Percentiles rank a stretch among this genome's conserved stretches.
phyloP scores from a whole-genome alignment of 2,797 vertebrate species.

The Ptychobarbus kaznakovi region DNA sequence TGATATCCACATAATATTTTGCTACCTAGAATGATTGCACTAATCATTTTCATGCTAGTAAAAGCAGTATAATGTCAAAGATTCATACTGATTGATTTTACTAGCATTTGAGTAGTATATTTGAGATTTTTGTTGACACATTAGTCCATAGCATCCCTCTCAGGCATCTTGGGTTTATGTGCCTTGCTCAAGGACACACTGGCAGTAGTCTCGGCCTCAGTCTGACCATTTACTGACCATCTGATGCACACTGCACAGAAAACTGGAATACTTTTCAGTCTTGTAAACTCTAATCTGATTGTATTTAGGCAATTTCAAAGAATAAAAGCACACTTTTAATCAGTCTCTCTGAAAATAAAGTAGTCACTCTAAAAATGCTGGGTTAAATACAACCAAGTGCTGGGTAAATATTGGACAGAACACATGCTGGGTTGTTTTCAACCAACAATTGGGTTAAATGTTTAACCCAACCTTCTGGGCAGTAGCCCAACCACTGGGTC shows the following conservation, averaged over 20 bases:
- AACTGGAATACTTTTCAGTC: not conserved
- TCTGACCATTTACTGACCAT: not conserved
- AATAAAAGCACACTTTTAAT: conserved; percentile 2
- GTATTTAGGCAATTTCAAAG: not conserved
- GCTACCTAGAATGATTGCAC: not conserved
- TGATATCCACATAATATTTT: conserved; percentile 6
- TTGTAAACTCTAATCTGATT: conserved; percentile 2
- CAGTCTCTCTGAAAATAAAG: not conserved
- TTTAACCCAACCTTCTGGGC: no score
- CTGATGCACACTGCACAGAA: not conserved
- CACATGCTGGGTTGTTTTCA: no score
- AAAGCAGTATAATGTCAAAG: not conserved
- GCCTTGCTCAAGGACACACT: not conserved
- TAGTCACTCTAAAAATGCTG: no score
- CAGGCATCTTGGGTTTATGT: not conserved
- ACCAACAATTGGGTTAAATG: no score
- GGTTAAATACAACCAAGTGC: no score
- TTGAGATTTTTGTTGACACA: conserved; percentile 8
- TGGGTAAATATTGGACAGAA: no score
- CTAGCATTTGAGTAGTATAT: not conserved
- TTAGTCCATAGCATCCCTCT: not conserved
- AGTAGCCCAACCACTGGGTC: no score
- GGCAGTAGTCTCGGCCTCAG: not conserved
- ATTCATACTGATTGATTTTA: not conserved
- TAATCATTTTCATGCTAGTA: not conserved